phyloP scores from a whole-genome alignment of 2,797 vertebrate species.

The Parauchenoglanis punctatus region DNA sequence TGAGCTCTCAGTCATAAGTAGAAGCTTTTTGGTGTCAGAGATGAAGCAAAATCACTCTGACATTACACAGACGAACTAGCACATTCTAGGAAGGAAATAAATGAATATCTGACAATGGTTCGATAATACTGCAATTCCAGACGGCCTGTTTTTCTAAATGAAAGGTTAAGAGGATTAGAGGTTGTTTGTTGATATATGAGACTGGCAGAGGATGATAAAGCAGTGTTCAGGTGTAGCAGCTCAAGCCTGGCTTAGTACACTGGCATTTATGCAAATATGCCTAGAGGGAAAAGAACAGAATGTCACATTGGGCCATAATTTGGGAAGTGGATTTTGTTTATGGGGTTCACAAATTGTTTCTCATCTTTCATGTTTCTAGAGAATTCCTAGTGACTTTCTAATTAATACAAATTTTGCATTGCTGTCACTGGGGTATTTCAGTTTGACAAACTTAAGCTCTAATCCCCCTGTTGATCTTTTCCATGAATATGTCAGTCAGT shows the following conservation, averaged over 20 bases:
- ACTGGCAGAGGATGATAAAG: conserved; percentile 75
- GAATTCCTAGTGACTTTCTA: not conserved
- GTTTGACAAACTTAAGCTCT: not conserved
- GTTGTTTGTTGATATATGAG: conserved; percentile 70
- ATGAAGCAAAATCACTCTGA: conserved; percentile 34
- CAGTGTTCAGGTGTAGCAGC: conserved; percentile 63
- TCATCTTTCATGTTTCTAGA: not conserved
- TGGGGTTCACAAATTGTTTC: not conserved
- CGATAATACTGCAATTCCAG: conserved; percentile 62
- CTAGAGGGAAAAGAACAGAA: conserved; percentile 40
- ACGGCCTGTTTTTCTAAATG: conserved; percentile 62
- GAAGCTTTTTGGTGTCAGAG: conserved; percentile 3
- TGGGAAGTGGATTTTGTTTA: conserved; percentile 14
- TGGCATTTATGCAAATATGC: conserved; percentile 55
- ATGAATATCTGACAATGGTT: conserved; percentile 60
- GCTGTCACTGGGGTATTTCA: not conserved
- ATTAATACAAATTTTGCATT: not conserved
- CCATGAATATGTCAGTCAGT: not conserved
- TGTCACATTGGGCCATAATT: conserved; percentile 52
- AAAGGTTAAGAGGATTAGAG: conserved; percentile 79
- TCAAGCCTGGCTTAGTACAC: conserved; percentile 59
- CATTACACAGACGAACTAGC: conserved; percentile 55
- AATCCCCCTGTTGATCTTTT: not conserved
- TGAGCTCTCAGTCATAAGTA: conserved; percentile 13
- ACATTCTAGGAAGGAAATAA: conserved; percentile 59